A percentile compares a stretch with the other conserved stretches of the same genome.
Evolutionary conservation across 2,888 invertebrate species (phyloP).

Genomic region (Odontomyia ornata): DNA sequence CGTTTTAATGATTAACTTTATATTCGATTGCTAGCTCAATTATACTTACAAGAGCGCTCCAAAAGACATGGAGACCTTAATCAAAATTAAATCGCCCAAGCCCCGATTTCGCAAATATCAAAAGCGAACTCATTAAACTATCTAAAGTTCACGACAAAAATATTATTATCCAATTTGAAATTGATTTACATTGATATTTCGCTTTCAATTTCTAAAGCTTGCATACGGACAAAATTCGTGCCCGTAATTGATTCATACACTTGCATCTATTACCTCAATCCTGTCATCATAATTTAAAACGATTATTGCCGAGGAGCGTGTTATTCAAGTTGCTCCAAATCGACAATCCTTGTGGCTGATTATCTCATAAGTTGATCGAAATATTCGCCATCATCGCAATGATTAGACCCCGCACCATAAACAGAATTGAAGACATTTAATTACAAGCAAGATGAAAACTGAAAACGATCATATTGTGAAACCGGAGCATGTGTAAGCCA

Average conservation of each 20-base stretch:
- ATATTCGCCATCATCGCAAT: slow-evolving; percentile 2
- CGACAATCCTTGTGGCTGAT: slow-evolving; percentile 30
- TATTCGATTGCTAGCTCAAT: too few species aligned
- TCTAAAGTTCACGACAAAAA: too few species aligned
- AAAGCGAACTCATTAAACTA: too few species aligned
- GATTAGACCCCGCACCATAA: slow-evolving; percentile 24
- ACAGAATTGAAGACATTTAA: slow-evolving; percentile 32
- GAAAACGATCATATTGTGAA: slow-evolving; percentile 36
- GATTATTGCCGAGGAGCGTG: slow-evolving; percentile 8
- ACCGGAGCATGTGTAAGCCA: slow-evolving; percentile 28
- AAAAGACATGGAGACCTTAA: too few species aligned
- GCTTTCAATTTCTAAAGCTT: not conserved
- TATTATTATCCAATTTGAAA: not conserved
- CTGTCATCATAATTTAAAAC: slow-evolving; percentile 12
- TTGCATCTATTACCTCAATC: slow-evolving; percentile 3
- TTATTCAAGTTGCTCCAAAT: slow-evolving; percentile 3
- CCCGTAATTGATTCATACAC: not conserved
- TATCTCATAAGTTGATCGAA: not conserved
- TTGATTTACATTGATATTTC: not conserved
- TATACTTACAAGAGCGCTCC: too few species aligned
- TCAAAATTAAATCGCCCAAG: too few species aligned
- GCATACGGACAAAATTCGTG: not conserved
- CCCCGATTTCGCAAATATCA: too few species aligned
- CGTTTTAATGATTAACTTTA: too few species aligned
- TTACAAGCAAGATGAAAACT: slow-evolving; percentile 33